These are phyloP conservation scores for Gymnocypris eckloni DNA, from an alignment of 2,797 vertebrate genomes.

Conservation along the genomic window DNA sequence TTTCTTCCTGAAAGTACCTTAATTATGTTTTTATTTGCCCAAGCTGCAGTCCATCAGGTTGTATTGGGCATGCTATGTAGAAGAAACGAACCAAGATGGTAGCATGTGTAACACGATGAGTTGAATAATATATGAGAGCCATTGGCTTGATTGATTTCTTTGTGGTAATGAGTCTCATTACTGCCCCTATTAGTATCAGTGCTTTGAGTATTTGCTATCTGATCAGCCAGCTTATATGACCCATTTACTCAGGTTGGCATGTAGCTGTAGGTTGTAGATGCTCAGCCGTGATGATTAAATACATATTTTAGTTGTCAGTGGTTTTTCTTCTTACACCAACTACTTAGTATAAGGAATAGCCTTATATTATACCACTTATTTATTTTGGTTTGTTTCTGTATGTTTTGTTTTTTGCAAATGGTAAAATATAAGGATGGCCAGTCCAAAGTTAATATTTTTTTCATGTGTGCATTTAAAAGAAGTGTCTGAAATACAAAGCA, in stretches of 20 bases:
- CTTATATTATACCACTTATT: neutral
- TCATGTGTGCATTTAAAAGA: neutral
- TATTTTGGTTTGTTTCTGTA: neutral
- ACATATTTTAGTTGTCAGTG: neutral
- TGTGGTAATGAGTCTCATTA: conserved; percentile 83
- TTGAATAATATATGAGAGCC: conserved; percentile 78
- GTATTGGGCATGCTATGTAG: conserved; percentile 55
- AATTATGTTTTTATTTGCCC: neutral
- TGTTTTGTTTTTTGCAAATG: neutral
- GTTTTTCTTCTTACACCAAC: neutral
- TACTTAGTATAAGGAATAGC: neutral
- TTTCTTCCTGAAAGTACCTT: neutral
- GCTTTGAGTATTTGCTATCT: conserved; percentile 67
- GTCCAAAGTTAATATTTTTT: neutral
- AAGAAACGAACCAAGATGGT: conserved; percentile 51
- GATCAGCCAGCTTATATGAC: conserved; percentile 69
- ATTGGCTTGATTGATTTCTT: conserved; percentile 77
- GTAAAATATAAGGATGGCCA: neutral
- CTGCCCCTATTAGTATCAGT: conserved; percentile 73
- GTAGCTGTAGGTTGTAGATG: conserved; percentile 1
- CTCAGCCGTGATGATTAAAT: neutral
- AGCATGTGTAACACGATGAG: conserved; percentile 61
- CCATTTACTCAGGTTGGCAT: conserved; percentile 51
- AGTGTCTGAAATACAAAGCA: neutral
- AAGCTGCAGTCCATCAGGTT: neutral